Base-by-base conservation (phyloP, 2,797 vertebrate genomes). In the Uromys caudimaculatus region DNA sequence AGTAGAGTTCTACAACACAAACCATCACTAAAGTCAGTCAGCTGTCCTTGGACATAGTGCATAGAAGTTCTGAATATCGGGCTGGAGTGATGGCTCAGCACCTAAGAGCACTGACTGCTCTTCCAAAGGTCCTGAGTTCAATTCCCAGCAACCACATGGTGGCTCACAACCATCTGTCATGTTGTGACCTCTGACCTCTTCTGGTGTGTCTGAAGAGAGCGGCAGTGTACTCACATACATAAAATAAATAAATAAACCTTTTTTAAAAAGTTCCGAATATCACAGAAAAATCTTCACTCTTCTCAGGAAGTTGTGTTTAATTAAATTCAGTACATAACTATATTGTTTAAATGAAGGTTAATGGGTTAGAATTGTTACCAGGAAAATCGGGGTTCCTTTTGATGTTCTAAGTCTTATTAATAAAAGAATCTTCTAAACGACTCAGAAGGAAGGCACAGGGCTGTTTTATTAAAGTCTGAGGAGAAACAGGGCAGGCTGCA, bases 321-420 rank as follows among this genome's bases (percentile, higher is more conserved):
- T 44, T 21, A 92, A 93, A 91, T 44, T 82, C 38, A 71, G 44
- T 81, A 82, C 64, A 58, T 88, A 81, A 67, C 19, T 54, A 50
- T 83, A 17, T 89, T 52, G n/a, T 83, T 52, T 92, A n/a, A 93
- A 93, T 88, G 79, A 96, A 94, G 16, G 86, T 29, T 56, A 27
- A 29, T 56, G 60, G 10, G 27, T 85, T n/a, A 69, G n/a, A 12
- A 56, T 56, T 69, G 47, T 19, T 56, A 54, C 47, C 35, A 71
- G 50, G 47, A 29, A 71, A 71, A 56, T 56, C 1, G 1, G 47
- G 23, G 35, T 38, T 71, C 13, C 35, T 52, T 54, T 71, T 87
- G 50, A 32, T 64, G 4, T 29, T 87, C 35, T 41, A 27, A 71
- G 50, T 71, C 13, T 87, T 71, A 71, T 14, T 50, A 32, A 41